Conservation (phyloP, 2,797 vertebrate species). For the Rhodeus uyekii region DNA sequence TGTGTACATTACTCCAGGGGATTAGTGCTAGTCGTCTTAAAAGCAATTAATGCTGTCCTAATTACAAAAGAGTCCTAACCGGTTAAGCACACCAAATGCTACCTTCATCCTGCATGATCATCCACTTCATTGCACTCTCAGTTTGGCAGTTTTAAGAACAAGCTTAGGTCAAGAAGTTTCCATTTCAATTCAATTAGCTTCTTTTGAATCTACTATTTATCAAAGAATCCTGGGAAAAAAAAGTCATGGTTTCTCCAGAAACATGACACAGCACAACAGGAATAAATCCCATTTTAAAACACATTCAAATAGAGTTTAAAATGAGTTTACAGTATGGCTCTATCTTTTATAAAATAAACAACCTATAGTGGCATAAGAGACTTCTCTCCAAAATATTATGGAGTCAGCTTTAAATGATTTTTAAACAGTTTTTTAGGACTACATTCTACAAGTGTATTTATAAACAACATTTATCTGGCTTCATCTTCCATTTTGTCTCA, state of each 20-base stretch:
- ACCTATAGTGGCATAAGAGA: not conserved
- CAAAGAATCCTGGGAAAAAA: not conserved
- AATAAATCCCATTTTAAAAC: not conserved
- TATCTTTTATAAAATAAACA: not conserved
- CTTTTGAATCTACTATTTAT: not conserved
- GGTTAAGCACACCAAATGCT: constrained; percentile 59
- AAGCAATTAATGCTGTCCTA: constrained; percentile 62
- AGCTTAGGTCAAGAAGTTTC: not conserved
- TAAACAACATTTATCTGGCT: not conserved
- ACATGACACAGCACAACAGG: not conserved
- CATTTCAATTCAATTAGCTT: not conserved
- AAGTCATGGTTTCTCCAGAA: not conserved
- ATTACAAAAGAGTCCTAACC: constrained; percentile 54
- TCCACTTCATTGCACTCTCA: constrained; percentile 36
- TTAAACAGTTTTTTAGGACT: not conserved
- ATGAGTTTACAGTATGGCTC: not conserved
- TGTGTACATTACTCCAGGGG: constrained; percentile 36
- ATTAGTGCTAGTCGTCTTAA: constrained; percentile 41
- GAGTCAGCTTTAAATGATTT: too few species aligned
- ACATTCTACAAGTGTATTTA: not conserved
- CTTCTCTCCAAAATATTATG: too few species aligned
- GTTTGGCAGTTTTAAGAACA: not conserved
- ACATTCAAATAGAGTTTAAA: not conserved
- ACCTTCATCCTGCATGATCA: constrained; percentile 23
- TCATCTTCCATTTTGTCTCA: not conserved